phyloP scores from a whole-genome alignment of 2,797 vertebrate genomes.

The Poeciliopsis infans region DNA sequence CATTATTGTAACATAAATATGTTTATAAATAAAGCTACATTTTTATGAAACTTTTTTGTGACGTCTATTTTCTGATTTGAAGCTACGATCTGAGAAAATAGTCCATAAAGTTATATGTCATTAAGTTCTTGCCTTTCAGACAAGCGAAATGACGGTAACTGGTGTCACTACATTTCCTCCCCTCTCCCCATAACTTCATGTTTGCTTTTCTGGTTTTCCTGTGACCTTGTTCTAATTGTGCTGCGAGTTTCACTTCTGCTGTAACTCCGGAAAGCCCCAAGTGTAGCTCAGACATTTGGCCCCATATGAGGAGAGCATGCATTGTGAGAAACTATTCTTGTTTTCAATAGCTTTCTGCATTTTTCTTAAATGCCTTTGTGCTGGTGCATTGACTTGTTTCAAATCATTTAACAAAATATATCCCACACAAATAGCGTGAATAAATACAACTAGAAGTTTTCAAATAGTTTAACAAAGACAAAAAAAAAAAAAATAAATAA shows the following conservation, averaged over 20 bases:
- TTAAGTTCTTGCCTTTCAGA: conserved; percentile 13
- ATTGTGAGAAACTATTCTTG: conserved; percentile 47
- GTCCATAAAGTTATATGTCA: not conserved
- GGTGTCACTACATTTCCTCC: conserved; percentile 36
- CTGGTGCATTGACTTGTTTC: not conserved
- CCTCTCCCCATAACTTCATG: conserved; percentile 27
- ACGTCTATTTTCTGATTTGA: not conserved
- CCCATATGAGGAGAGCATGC: conserved; percentile 20
- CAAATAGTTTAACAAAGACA: not conserved
- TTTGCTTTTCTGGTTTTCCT: conserved; percentile 47
- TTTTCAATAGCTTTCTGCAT: conserved; percentile 34
- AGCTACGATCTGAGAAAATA: not conserved
- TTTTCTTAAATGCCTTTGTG: not conserved
- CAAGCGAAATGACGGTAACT: conserved; percentile 26
- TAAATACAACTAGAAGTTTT: not conserved
- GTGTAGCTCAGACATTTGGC: conserved; percentile 46
- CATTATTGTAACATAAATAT: conserved; percentile 61
- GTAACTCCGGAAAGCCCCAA: conserved; percentile 68
- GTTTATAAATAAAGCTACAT: conserved; percentile 64
- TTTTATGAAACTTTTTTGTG: conserved; percentile 12
- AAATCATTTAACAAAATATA: not conserved
- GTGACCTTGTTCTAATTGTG: conserved; percentile 45
- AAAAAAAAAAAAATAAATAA: not conserved
- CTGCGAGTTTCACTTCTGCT: conserved; percentile 64
- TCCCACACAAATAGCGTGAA: not conserved